Evolutionary conservation across 2,113 vertebrate genomes (phyloP).

Genomic region (Oxyura jamaicensis): DNA sequence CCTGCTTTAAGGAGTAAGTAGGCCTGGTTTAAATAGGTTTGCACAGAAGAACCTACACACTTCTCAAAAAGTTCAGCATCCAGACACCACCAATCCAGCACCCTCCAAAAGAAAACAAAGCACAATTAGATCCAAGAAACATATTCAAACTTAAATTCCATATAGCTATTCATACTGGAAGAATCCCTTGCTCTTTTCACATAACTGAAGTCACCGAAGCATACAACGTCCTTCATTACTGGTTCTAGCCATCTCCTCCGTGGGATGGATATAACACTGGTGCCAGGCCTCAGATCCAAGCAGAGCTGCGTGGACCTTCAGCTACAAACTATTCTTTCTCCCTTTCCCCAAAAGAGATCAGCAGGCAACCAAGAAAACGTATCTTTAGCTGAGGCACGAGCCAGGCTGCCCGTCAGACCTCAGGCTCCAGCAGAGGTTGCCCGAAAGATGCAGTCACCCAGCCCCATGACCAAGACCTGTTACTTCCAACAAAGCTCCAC

Average conservation of each 20-base stretch:
- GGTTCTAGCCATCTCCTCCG: not conserved
- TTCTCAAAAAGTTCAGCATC: not conserved
- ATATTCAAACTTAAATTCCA: not conserved
- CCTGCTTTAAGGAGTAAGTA: not conserved
- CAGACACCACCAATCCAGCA: rapidly evolving
- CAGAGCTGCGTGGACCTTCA: not conserved
- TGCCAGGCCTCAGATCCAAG: not conserved
- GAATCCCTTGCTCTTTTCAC: not conserved
- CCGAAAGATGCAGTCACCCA: not conserved
- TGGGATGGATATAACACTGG: not conserved
- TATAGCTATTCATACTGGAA: not conserved
- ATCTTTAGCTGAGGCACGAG: rapidly evolving
- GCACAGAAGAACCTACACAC: not conserved
- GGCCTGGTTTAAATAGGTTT: too few species aligned
- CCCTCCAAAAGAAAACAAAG: not conserved
- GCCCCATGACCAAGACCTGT: not conserved
- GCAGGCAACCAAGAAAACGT: not conserved
- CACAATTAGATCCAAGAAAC: not conserved
- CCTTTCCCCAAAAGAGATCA: not conserved
- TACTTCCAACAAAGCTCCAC: not conserved
- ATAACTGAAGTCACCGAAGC: not conserved
- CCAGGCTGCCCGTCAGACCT: not conserved
- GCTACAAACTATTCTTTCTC: not conserved
- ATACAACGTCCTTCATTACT: not conserved
- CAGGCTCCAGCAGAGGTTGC: not conserved